Base-by-base conservation (phyloP, 2,797 vertebrate species). In the Alauda arvensis region DNA sequence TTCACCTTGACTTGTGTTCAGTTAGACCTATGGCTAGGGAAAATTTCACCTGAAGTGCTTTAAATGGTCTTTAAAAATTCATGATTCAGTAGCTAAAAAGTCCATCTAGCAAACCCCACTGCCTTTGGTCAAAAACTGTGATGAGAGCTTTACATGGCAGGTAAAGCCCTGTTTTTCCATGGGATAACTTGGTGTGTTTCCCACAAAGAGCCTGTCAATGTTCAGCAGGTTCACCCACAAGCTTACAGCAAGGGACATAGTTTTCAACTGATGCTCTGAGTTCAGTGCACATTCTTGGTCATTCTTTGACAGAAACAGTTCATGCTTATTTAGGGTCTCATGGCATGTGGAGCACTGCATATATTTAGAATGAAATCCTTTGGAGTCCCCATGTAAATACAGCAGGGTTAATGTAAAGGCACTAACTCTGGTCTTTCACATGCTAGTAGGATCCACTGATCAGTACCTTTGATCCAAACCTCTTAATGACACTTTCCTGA, bases 401-500 rank as follows among this genome's bases (percentile, higher is more conserved):
- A 61, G 9, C 9, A 26, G 20, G 6, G 20, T 33, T 56, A 34
- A 42, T 34, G 14, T 25, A 57, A 37, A 71, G 34, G 25, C 33
- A 59, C 34, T 18, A 28, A 8, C 18, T 39, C 29, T 63, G 37
- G 18, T 24, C 39, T 67, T 76, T 53, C 8, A 12, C 4, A 2
- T 8, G 8, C 11, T 1, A 1, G 16, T 31, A 31, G 46, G 19
- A 63, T 70, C 37, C 48, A 13, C 28, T 70, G 55, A 21, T 65
- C 33, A 21, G 18, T 25, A 12, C 24, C 16, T 85, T 59, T 48
- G 23, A 57, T 8, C 37, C 37, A 77, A 65, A 80, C 23, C 6
- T 65, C 83, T 85, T 59, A 28, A 45, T 70, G 34, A 40, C 7
- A 57, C 59, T 94, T 95, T 68, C 89, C 86, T 89, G 92, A 94